Percentiles rank a stretch among this genome's conserved stretches.
Evolutionary conservation across 1,140 invertebrate species (phyloP).

Genomic region (Nymphalis io): DNA sequence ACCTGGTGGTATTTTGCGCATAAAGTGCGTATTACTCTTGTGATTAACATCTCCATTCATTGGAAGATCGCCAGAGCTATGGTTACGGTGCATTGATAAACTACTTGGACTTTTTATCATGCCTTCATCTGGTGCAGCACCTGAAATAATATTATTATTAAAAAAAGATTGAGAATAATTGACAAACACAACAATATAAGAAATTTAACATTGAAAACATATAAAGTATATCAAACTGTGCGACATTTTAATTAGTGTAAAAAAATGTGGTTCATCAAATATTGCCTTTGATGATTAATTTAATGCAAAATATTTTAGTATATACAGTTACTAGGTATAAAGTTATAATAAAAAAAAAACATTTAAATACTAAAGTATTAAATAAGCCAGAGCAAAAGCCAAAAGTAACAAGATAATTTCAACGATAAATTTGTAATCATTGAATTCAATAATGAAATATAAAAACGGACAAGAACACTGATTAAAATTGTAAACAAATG

Average conservation of each 20-base stretch:
- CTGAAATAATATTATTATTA: slow-evolving; percentile 51
- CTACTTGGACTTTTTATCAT: slow-evolving; percentile 90
- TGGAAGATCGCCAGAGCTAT: slow-evolving; percentile 85
- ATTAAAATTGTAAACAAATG: slow-evolving; percentile 14
- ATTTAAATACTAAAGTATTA: not conserved
- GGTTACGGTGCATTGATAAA: slow-evolving; percentile 89
- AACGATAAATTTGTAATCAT: slow-evolving; percentile 35
- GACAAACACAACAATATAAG: not conserved
- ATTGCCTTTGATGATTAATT: not conserved
- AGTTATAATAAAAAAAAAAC: not conserved
- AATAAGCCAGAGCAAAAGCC: slow-evolving; percentile 50
- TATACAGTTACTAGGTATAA: slow-evolving; percentile 2
- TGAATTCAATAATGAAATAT: slow-evolving; percentile 31
- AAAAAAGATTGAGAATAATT: not conserved
- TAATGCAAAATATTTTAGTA: not conserved
- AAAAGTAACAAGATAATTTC: slow-evolving; percentile 28
- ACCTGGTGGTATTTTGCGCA: slow-evolving; percentile 98
- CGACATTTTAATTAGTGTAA: slow-evolving; percentile 1
- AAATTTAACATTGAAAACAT: slow-evolving; percentile 4
- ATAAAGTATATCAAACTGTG: not conserved
- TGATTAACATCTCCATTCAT: slow-evolving; percentile 86
- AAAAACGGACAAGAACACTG: slow-evolving; percentile 30
- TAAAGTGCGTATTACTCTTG: slow-evolving; percentile 94
- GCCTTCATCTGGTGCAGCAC: slow-evolving; percentile 70
- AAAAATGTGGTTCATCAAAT: not conserved